Evolutionary conservation across 2,888 invertebrate genomes (phyloP).

Genomic region (Nomada fucata): DNA sequence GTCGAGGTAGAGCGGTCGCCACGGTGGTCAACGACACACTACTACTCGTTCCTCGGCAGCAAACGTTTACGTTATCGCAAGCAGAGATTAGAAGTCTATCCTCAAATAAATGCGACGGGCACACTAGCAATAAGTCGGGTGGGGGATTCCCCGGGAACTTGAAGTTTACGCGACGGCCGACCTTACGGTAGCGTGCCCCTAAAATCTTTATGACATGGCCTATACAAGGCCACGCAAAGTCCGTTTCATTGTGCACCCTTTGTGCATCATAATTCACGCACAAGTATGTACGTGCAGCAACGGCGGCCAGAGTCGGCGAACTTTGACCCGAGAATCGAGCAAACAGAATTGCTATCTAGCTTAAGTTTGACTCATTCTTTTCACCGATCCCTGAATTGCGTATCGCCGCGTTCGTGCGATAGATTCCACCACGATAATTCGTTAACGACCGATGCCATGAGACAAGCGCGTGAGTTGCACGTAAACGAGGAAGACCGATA

Average conservation of each 20-base stretch:
- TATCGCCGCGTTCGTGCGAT: conserved; percentile 7
- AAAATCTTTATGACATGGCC: neutral
- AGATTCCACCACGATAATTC: conserved; percentile 40
- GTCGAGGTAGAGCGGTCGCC: conserved; percentile 55
- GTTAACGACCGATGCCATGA: too few species aligned
- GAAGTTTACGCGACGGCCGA: conserved; percentile 28
- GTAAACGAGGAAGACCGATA: conserved; percentile 11
- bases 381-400: conserved; percentile 6
- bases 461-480: neutral
- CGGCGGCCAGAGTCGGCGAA: conserved; percentile 34
- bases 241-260: conserved; percentile 25
- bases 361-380: conserved; percentile 38
- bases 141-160: neutral
- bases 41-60: conserved; percentile 44
- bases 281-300: too few species aligned
- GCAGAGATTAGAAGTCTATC: conserved; percentile 62
- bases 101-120: conserved; percentile 31
- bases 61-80: conserved; percentile 66
- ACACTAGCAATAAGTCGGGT: neutral
- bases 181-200: conserved; percentile 12
- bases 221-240: conserved; percentile 55
- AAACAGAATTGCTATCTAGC: conserved; percentile 68
- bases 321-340: conserved; percentile 67
- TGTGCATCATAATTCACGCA: conserved; percentile 24
- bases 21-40: conserved; percentile 71